Percentiles rank a stretch among this genome's conserved stretches.
phyloP scores from a whole-genome alignment of 2,113 vertebrate species.

The Salvelinus fontinalis region DNA sequence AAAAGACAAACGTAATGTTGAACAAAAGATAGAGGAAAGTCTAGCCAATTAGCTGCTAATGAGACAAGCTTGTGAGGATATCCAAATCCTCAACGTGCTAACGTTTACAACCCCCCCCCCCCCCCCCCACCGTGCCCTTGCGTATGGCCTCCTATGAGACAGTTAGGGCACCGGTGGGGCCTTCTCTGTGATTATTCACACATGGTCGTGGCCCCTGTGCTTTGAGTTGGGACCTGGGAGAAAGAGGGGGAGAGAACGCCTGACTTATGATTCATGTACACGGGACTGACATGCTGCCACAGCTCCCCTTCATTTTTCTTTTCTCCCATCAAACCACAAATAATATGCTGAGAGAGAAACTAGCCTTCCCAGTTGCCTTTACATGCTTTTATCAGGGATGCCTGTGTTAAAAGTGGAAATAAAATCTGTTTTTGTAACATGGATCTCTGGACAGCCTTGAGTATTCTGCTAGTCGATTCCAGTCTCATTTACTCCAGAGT shows the following conservation, averaged over 20 bases:
- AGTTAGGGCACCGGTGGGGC: conserved; percentile 67
- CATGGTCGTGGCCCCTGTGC: conserved; percentile 62
- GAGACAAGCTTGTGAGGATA: conserved; percentile 81
- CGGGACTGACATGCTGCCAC: conserved; percentile 60
- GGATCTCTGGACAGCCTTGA: conserved; percentile 70
- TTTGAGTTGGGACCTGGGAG: conserved; percentile 60
- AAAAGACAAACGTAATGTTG: conserved; percentile 69
- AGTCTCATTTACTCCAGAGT: conserved; percentile 63
- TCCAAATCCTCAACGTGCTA: conserved; percentile 78
- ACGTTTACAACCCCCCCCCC: conserved; percentile 65
- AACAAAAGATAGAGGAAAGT: conserved; percentile 77
- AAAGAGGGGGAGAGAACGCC: conserved; percentile 60
- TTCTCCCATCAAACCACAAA: conserved; percentile 51
- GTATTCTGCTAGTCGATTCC: conserved; percentile 61
- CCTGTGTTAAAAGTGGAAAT: conserved; percentile 66
- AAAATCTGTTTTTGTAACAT: conserved; percentile 72
- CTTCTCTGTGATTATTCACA: conserved; percentile 74
- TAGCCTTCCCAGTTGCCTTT: conserved; percentile 65
- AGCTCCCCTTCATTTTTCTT: conserved; percentile 23
- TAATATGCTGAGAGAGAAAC: conserved; percentile 73
- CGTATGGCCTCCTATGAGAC: conserved; percentile 57
- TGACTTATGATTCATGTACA: conserved; percentile 71
- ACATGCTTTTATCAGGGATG: conserved; percentile 68
- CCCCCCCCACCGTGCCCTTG: conserved; percentile 54
- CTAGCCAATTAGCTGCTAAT: conserved; percentile 85